Evolutionary conservation across 2,113 vertebrate species (phyloP).

Genomic region (Clarias macrocephalus): DNA sequence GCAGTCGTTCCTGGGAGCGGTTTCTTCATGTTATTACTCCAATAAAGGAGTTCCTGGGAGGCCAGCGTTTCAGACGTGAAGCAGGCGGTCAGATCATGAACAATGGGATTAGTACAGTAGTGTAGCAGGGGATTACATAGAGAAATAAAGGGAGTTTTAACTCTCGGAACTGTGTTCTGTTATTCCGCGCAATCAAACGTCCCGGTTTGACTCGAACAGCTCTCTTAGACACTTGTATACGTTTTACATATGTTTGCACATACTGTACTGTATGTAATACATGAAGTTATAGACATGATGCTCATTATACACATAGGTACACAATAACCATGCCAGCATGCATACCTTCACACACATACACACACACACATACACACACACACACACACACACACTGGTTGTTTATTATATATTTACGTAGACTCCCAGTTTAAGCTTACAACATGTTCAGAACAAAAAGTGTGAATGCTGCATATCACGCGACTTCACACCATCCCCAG

Average conservation of each 20-base stretch:
- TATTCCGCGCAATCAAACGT: too few species aligned
- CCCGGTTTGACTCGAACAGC: too few species aligned
- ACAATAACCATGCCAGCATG: not conserved
- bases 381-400: constrained; percentile 16
- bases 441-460: constrained; percentile 18
- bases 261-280: too few species aligned
- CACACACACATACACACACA: constrained; percentile 29
- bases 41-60: too few species aligned
- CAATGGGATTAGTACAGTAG: too few species aligned
- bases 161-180: too few species aligned
- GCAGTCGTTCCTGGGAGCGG: too few species aligned
- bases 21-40: too few species aligned
- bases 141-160: too few species aligned
- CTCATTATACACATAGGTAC: not conserved
- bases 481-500: not conserved
- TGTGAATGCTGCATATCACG: not conserved
- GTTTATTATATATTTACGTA: not conserved
- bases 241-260: not conserved
- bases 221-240: not conserved
- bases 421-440: not conserved
- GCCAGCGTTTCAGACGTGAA: too few species aligned
- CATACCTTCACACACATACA: constrained; percentile 28
- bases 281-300: not conserved
- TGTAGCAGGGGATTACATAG: too few species aligned
- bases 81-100: too few species aligned